These are phyloP conservation scores for Drosophila prolongata DNA, from an alignment of 2,888 invertebrate species.

Conservation along the genomic window DNA sequence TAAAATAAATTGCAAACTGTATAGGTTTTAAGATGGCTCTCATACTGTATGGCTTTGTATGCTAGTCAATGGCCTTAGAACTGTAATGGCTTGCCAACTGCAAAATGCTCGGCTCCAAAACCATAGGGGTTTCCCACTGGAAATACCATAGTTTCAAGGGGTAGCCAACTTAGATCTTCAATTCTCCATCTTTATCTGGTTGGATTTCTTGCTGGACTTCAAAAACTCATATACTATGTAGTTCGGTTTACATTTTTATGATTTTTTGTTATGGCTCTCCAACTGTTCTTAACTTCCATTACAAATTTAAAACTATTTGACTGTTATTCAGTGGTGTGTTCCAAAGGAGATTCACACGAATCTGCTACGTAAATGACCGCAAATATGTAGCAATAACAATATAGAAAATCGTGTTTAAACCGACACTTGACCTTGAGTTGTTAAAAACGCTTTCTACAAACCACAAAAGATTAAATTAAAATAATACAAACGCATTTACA, in stretches of 20 bases:
- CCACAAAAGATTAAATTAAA: not conserved
- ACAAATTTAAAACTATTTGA: no score
- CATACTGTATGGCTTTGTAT: conserved; percentile 4
- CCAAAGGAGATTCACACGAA: no score
- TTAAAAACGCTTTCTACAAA: not conserved
- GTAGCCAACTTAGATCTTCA: not conserved
- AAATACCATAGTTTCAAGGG: not conserved
- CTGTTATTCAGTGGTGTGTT: no score
- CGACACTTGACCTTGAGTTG: not conserved
- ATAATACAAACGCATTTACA: no score
- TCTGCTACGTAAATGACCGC: no score
- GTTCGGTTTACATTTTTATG: no score
- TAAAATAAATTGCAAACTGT: conserved; percentile 39
- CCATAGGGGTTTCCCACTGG: no score
- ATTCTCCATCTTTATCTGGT: not conserved
- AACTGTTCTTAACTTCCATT: not conserved
- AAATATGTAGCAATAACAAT: no score
- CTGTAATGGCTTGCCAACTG: not conserved
- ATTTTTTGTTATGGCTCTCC: not conserved
- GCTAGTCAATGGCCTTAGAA: not conserved
- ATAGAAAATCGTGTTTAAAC: not conserved
- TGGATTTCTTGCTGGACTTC: no score
- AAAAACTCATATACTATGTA: not conserved
- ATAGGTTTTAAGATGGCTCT: not conserved
- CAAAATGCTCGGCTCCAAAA: no score